Evolutionary conservation across 2,113 vertebrate genomes (phyloP), one percentile per base, ranked within the genome.

Genomic region (Oophaga pumilio): DNA sequence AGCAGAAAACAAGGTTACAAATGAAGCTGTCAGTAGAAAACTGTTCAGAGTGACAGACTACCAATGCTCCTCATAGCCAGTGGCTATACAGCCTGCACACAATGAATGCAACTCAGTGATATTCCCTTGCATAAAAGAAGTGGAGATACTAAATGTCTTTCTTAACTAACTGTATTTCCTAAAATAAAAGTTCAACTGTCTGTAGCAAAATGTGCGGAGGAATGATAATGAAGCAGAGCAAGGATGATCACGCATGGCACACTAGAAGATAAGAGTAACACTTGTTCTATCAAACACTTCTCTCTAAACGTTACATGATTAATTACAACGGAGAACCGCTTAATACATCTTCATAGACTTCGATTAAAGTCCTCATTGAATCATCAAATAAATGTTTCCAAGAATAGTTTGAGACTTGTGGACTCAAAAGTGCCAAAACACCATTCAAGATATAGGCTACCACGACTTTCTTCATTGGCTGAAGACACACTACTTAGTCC

Each of bases 151-250:
- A 76, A 49, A 71, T 56, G n/a, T 6, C 69, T 81, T 82, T 74
- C 53, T 74, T 77, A 57, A 9, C 77, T 56, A 76, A 78, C 49
- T 53, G 28, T 50, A 26, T 73, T 81, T 82, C 59, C 20, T 50
- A 52, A 69, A 68, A 87, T 79, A 87, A 82, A 62, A 62, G 78
- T 62, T 74, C 68, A 71, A 87, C 86, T 82, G 86, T 87, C 56
- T 74, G 22, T 14, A 28, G 56, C 68, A n/a, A 87, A 57, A 62
- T 22, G 50, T 26, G 74, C 68, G 18, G 73, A 28, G 68, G 80
- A 87, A 60, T 49, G 68, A 28, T 82, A 82, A 82, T 82, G 80
- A 82, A 50, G 56, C 77, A 18, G 56, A 80, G 26, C 77, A 11
- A 33, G 28, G 77, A 57, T 80, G 60, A 80, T 80, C 53, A 80